Percentiles rank a stretch among this genome's conserved stretches.
These are phyloP conservation scores for Norana najaformis DNA, from an alignment of 2,888 invertebrate species.

Conservation along the genomic window DNA sequence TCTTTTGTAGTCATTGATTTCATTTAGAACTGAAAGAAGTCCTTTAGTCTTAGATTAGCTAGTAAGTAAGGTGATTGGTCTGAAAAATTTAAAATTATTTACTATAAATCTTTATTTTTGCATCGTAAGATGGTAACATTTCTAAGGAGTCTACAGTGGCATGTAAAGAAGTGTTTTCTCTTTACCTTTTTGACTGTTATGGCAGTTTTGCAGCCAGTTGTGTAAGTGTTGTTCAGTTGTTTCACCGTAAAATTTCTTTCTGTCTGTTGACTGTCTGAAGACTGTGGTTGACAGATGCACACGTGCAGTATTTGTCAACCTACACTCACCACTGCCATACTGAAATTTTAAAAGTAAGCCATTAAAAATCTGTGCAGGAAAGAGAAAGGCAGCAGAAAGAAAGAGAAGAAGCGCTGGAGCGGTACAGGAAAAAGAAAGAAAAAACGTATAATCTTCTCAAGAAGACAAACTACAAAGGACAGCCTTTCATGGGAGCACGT, in stretches of 20 bases:
- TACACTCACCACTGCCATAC: background rate
- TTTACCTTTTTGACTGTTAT: no score
- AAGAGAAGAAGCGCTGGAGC: background rate
- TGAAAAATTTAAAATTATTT: no score
- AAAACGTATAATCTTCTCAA: background rate
- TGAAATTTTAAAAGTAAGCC: background rate
- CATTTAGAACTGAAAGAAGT: background rate
- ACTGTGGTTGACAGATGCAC: background rate
- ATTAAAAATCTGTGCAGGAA: background rate
- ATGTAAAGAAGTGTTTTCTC: background rate
- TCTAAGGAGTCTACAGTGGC: no score
- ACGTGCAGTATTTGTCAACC: no score
- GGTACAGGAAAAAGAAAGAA: conserved; percentile 18
- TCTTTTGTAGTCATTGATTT: background rate
- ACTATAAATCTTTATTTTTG: no score
- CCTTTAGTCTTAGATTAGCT: background rate
- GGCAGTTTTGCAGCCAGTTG: no score
- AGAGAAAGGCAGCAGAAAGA: conserved; percentile 10
- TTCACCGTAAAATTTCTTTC: background rate
- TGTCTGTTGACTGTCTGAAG: background rate
- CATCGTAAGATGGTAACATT: no score
- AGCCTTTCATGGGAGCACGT: conserved; percentile 17
- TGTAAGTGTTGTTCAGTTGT: background rate
- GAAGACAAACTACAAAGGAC: conserved; percentile 15
- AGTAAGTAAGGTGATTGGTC: background rate